Evolutionary conservation across 2,113 vertebrate species (phyloP).

Genomic region (Phalacrocorax aristotelis): DNA sequence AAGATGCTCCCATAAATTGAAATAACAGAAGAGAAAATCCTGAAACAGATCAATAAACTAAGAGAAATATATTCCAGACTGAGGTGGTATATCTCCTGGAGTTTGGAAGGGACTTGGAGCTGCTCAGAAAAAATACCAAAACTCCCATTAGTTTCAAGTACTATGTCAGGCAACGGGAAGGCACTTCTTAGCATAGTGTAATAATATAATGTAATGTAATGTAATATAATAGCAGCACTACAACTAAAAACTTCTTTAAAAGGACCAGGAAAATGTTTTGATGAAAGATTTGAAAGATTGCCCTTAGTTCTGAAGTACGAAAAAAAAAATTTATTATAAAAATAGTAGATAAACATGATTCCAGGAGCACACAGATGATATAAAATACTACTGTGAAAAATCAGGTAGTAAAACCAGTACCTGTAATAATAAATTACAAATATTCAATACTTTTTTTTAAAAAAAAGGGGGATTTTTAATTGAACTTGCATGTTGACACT

Average conservation of each 20-base stretch:
- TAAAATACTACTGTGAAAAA: not conserved
- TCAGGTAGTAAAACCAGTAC: not conserved
- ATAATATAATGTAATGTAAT: not conserved
- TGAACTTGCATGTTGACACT: not conserved
- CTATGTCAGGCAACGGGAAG: not conserved
- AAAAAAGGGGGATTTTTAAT: not conserved
- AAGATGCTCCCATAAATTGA: not conserved
- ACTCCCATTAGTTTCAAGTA: not conserved
- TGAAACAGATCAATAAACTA: not conserved
- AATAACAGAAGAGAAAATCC: not conserved
- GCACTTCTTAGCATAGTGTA: not conserved
- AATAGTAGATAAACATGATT: not conserved
- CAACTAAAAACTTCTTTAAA: not conserved
- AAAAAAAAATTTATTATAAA: not conserved
- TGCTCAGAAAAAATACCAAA: not conserved
- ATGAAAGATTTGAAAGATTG: not conserved
- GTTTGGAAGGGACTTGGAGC: not conserved
- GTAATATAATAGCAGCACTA: not conserved
- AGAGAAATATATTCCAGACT: not conserved
- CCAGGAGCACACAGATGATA: not conserved
- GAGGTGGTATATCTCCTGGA: not conserved
- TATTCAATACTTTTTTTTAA: not conserved
- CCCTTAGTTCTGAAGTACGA: not conserved
- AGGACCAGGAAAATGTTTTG: not conserved
- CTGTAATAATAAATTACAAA: not conserved